phyloP scores from a whole-genome alignment of 2,797 vertebrate genomes.

The Pantherophis alleghaniensis region DNA sequence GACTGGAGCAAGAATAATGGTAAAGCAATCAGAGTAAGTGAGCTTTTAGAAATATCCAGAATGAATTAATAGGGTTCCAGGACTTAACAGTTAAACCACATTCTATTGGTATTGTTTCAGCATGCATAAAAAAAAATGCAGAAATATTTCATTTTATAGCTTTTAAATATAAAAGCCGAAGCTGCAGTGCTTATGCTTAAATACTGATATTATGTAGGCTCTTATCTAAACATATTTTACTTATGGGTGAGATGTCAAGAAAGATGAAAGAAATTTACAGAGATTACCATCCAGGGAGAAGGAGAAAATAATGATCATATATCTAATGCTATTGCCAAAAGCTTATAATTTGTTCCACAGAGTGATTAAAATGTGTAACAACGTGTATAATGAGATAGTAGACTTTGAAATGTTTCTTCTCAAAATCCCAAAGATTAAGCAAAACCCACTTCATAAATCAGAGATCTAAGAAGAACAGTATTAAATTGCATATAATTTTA shows the following conservation, averaged over 20 bases:
- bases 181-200: not conserved
- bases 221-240: slow-evolving; percentile 29
- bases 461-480: not conserved
- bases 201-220: not conserved
- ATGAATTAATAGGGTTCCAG: slow-evolving; percentile 36
- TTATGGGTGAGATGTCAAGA: not conserved
- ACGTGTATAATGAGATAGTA: not conserved
- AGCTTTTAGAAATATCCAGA: slow-evolving; percentile 45
- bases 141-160: slow-evolving; percentile 42
- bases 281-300: not conserved
- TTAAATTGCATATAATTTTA: not conserved
- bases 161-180: slow-evolving; percentile 38
- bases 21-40: slow-evolving; percentile 23
- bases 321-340: not conserved
- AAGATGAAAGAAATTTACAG: not conserved
- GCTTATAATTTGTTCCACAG: not conserved
- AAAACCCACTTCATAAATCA: not conserved
- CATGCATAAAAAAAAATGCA: not conserved
- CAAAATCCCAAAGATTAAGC: not conserved
- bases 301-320: not conserved
- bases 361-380: slow-evolving; percentile 7
- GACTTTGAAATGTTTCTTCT: slow-evolving; percentile 2
- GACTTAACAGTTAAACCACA: slow-evolving; percentile 49
- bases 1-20: slow-evolving; percentile 39
- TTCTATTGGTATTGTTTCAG: slow-evolving; percentile 29